phyloP scores from a whole-genome alignment of 2,113 vertebrate species.

The Prionailurus viverrinus region DNA sequence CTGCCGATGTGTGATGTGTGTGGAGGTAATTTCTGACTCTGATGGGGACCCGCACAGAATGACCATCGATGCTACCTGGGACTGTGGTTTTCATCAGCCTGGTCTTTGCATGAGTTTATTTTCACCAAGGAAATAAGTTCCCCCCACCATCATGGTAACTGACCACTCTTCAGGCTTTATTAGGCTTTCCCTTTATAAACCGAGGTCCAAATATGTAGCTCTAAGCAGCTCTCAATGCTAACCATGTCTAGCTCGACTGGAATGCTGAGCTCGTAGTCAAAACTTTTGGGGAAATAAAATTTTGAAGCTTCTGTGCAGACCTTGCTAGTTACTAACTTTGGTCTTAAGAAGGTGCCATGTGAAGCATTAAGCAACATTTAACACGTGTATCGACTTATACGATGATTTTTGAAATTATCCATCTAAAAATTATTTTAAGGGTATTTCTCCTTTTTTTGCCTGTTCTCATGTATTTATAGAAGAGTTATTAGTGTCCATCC shows the following conservation, averaged over 20 bases:
- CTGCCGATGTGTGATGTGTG: not conserved
- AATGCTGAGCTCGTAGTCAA: constrained; percentile 71
- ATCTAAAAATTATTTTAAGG: not conserved
- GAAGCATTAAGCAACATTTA: no score
- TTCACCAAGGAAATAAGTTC: constrained; percentile 50
- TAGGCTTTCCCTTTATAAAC: constrained; percentile 64
- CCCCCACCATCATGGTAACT: constrained; percentile 32
- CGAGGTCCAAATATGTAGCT: constrained; percentile 48
- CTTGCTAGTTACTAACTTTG: not conserved
- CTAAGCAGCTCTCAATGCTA: constrained; percentile 68
- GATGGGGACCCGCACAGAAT: not conserved
- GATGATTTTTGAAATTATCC: not conserved
- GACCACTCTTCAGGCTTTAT: constrained; percentile 72
- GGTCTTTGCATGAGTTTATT: constrained; percentile 63
- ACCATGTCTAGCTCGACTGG: constrained; percentile 74
- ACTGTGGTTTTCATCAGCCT: constrained; percentile 68
- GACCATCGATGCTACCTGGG: constrained; percentile 38
- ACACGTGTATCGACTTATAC: not conserved
- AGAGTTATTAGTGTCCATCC: not conserved
- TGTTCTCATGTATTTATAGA: not conserved
- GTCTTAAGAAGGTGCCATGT: not conserved
- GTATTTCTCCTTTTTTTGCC: not conserved
- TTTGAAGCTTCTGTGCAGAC: constrained; percentile 63
- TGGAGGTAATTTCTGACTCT: constrained; percentile 42
- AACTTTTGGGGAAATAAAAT: constrained; percentile 76